Percentiles rank a stretch among this genome's conserved stretches.
Conservation (phyloP, 2,113 vertebrate species). For the Gymnarchus niloticus region DNA sequence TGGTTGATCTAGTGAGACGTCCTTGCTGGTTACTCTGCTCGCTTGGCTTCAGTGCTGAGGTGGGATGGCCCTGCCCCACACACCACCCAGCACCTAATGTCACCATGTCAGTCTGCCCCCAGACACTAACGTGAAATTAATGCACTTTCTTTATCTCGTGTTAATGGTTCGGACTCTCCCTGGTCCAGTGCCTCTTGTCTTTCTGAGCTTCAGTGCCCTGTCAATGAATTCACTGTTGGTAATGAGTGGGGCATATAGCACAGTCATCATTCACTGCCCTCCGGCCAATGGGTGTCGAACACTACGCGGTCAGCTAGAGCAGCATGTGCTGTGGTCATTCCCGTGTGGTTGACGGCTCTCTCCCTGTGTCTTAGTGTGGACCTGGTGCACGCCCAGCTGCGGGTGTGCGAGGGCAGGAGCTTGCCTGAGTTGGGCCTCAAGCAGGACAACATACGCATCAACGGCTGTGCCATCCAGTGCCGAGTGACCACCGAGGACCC, state of each 20-base stretch:
- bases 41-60: too few species aligned
- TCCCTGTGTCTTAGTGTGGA: conserved; percentile 57
- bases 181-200: conserved; percentile 3
- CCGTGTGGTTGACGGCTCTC: background rate
- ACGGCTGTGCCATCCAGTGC: conserved; percentile 73
- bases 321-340: too few species aligned
- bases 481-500: conserved; percentile 75
- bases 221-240: background rate
- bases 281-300: background rate
- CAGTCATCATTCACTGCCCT: background rate
- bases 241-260: background rate
- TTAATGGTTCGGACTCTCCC: background rate
- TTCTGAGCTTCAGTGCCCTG: background rate
- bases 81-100: background rate
- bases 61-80: background rate
- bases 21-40: background rate
- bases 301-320: too few species aligned
- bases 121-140: conserved; percentile 18
- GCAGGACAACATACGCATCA: conserved; percentile 67
- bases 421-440: conserved; percentile 63
- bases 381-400: conserved; percentile 71
- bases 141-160: conserved; percentile 23
- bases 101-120: background rate
- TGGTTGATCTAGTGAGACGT: too few species aligned
- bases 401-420: conserved; percentile 65